These are phyloP conservation scores for Salticus scenicus DNA, from an alignment of 2,888 invertebrate genomes.

Conservation along the genomic window DNA sequence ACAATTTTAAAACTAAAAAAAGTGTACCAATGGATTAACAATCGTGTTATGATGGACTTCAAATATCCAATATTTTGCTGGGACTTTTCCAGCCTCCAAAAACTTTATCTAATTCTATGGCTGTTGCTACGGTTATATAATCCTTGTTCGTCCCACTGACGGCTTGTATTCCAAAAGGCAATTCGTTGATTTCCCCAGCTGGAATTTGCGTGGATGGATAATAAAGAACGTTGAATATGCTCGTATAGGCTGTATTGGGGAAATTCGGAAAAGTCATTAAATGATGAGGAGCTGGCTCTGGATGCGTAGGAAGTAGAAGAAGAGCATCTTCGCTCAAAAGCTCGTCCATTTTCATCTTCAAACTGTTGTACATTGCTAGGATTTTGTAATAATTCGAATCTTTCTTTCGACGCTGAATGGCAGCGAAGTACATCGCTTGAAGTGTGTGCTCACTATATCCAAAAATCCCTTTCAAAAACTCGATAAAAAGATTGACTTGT, in stretches of 20 bases:
- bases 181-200: slow-evolving; percentile 83
- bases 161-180: slow-evolving; percentile 87
- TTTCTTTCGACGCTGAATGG: slow-evolving; percentile 34
- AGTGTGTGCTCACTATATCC: slow-evolving; percentile 29
- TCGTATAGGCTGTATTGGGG: slow-evolving; percentile 90
- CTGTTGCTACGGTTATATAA: slow-evolving; percentile 86
- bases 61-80: too few species aligned
- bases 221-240: slow-evolving; percentile 89
- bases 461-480: slow-evolving; percentile 23
- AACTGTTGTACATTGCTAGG: slow-evolving; percentile 11
- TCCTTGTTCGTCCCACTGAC: slow-evolving; percentile 80
- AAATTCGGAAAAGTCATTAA: slow-evolving; percentile 87
- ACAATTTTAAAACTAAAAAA: too few species aligned
- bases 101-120: slow-evolving; percentile 83
- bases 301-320: slow-evolving; percentile 91
- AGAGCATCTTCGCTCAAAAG: slow-evolving; percentile 82
- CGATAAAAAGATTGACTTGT: slow-evolving; percentile 75
- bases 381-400: slow-evolving; percentile 29
- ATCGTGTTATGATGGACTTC: too few species aligned
- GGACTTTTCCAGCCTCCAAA: slow-evolving; percentile 86
- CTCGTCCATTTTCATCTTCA: slow-evolving; percentile 40
- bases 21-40: too few species aligned
- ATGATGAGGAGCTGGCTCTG: slow-evolving; percentile 90
- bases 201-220: slow-evolving; percentile 91
- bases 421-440: slow-evolving; percentile 38